A percentile compares a stretch with the other conserved stretches of the same genome.
phyloP scores from a whole-genome alignment of 2,797 vertebrate species.

The Arremon brunneinucha region DNA sequence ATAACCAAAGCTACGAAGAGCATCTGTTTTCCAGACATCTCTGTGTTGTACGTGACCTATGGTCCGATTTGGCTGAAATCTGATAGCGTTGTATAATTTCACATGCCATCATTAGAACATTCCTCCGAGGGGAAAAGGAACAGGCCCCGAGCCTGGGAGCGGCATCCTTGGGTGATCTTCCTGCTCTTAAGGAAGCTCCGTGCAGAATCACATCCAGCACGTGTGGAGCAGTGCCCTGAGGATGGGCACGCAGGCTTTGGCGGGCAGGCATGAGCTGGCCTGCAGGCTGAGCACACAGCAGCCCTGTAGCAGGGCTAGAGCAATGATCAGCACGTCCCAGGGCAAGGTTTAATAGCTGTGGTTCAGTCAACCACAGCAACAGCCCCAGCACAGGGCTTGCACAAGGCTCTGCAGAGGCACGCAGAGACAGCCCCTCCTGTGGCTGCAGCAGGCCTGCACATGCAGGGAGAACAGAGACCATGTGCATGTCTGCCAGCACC shows the following conservation, averaged over 20 bases:
- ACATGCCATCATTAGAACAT: conserved; percentile 42
- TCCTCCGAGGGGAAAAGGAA: not conserved
- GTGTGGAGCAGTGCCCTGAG: not conserved
- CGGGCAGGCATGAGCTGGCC: not conserved
- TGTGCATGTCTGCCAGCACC: not conserved
- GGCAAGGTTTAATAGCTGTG: not conserved
- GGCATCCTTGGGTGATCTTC: not conserved
- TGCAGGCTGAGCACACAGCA: rapidly evolving
- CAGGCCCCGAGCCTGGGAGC: not conserved
- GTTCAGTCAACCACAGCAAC: not conserved
- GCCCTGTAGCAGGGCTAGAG: rapidly evolving
- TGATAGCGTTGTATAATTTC: conserved; percentile 35
- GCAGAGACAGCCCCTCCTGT: not conserved
- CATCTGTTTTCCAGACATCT: conserved; percentile 58
- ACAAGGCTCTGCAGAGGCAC: not conserved
- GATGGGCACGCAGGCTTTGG: not conserved
- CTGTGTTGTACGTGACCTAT: conserved; percentile 42
- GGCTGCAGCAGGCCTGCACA: not conserved
- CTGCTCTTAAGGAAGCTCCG: not conserved
- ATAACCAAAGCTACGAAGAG: conserved; percentile 16
- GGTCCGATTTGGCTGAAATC: conserved; percentile 45
- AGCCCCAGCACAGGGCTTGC: rapidly evolving
- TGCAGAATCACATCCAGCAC: not conserved
- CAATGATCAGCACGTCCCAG: rapidly evolving
- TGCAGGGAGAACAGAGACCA: not conserved